These are phyloP conservation scores for Meganola albula DNA, from an alignment of 2,888 invertebrate genomes.

Conservation along the genomic window DNA sequence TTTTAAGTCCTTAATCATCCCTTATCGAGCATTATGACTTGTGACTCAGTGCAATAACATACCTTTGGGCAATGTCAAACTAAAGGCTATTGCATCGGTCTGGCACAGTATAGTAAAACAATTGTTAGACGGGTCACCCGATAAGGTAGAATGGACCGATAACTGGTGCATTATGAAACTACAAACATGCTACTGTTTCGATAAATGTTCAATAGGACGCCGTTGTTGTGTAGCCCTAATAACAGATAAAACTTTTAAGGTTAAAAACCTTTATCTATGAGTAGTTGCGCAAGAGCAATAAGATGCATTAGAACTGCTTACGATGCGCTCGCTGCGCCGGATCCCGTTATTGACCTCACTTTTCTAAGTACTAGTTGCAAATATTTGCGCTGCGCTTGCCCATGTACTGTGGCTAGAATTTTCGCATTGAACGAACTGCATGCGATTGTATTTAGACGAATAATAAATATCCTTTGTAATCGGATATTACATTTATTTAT, in stretches of 20 bases:
- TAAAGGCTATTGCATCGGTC: constrained; percentile 29
- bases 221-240: constrained; percentile 40
- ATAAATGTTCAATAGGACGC: constrained; percentile 38
- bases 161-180: constrained; percentile 56
- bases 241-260: constrained; percentile 45
- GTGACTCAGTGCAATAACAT: no score
- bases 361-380: constrained; percentile 26
- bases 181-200: constrained; percentile 41
- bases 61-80: no score
- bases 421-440: constrained; percentile 16
- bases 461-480: constrained; percentile 15
- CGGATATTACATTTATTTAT: constrained; percentile 19
- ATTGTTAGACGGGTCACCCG: constrained; percentile 58
- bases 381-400: constrained; percentile 21
- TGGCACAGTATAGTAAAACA: constrained; percentile 39
- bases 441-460: no score
- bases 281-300: constrained; percentile 38
- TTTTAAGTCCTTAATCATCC: no score
- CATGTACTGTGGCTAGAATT: constrained; percentile 28
- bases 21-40: no score
- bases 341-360: constrained; percentile 66
- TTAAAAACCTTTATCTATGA: constrained; percentile 38
- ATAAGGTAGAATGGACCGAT: constrained; percentile 57
- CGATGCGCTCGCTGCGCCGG: constrained; percentile 51
- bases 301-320: constrained; percentile 58